These are phyloP conservation scores for Danio albolineatus DNA, from an alignment of 2,797 vertebrate genomes.

Conservation along the genomic window DNA sequence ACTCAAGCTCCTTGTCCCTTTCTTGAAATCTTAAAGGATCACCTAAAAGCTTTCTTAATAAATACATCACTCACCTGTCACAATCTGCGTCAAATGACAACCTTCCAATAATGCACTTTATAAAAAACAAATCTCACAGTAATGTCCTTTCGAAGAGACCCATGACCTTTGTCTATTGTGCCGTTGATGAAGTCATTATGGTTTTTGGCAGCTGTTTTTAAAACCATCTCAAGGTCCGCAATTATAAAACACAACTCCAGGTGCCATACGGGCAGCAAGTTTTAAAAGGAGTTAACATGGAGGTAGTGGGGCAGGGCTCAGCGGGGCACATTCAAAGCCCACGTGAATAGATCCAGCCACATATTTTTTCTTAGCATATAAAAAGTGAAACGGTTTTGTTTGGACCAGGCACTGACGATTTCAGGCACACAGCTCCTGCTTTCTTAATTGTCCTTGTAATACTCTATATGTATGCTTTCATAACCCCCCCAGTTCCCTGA, in stretches of 20 bases:
- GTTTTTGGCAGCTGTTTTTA: conserved; percentile 13
- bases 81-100: not conserved
- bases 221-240: conserved; percentile 13
- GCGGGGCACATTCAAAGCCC: not conserved
- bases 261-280: not conserved
- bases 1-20: conserved; percentile 19
- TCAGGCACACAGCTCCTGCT: conserved; percentile 39
- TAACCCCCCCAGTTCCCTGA: conserved; percentile 36
- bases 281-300: conserved; percentile 35
- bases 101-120: conserved; percentile 31
- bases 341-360: conserved; percentile 49
- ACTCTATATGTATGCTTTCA: conserved; percentile 19
- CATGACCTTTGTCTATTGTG: conserved; percentile 19
- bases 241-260: not conserved
- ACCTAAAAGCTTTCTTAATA: conserved; percentile 44
- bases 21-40: conserved; percentile 30
- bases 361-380: conserved; percentile 46
- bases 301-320: conserved; percentile 41
- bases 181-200: conserved; percentile 22
- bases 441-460: conserved; percentile 34
- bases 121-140: conserved; percentile 19
- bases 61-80: conserved; percentile 38
- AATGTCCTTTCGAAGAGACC: conserved; percentile 14
- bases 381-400: conserved; percentile 57
- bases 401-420: conserved; percentile 71